Base-by-base conservation (phyloP, 2,888 invertebrate genomes). In the Liposcelis brunnea region DNA sequence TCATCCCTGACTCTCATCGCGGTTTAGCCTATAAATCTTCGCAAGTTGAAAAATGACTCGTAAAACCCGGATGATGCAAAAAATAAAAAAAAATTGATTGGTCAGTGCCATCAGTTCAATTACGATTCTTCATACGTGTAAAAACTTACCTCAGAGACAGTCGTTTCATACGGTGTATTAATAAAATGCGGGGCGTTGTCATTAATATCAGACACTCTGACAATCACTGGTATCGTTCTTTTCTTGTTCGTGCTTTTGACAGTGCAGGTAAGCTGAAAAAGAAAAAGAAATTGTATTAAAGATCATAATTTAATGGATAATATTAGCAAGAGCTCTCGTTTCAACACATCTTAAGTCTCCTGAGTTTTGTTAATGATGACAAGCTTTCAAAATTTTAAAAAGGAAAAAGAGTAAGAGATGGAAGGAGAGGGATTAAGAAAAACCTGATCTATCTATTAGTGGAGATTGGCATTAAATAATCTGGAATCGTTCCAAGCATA, bases 121-220 rank as follows among this genome's bases (percentile, higher is more conserved):
- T 15, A 35, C 35, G 10, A 46, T 32, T 38, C 15, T 45, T 14
- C 37, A 36, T 16, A 45, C 36, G n/a, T n/a, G n/a, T n/a, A n/a
- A n/a, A n/a, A 32, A 61, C 68, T 72, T 68, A 89, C 87, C 79
- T 90, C 89, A 26, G 87, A 79, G 52, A 89, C 80, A 50, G 74
- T 79, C 47, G 83, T 76, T 63, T 81, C 79, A 61, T 89, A 89
- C 40, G 87, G 85, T 48, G 79, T 78, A 58, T 80, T 81, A 59
- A 81, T 71, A 65, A 90, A 89, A 57, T 77, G 71, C 21, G 89
- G 89, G 44, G 80, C 76, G 64, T 90, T 90, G 65, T 90, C 89
- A 60, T 90, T 89, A 60, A 89, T 77, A 66, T 90, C 89, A 32
- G 84, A 85, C 55, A 89, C 82, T 64, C 89, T 71, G 52, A 87